Percentiles rank a stretch among this genome's conserved stretches.
phyloP scores from a whole-genome alignment of 2,888 invertebrate genomes.

The Microplitis deprimator region DNA sequence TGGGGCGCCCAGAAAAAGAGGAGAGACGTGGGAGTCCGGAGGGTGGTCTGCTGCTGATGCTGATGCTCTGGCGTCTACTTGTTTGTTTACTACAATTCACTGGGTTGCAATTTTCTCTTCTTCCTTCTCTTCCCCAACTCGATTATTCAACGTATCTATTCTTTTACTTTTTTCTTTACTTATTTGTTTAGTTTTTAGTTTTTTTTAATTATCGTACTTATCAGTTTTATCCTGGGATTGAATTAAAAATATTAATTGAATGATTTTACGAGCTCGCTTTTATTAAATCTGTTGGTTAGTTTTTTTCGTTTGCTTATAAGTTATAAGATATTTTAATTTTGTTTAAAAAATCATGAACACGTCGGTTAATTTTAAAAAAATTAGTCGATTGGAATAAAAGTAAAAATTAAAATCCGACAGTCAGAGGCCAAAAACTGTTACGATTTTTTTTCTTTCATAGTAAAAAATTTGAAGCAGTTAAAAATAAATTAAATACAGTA shows the following conservation, averaged over 20 bases:
- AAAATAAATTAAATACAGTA: no score
- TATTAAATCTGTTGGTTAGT: no score
- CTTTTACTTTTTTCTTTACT: constrained; percentile 11
- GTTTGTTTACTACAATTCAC: constrained; percentile 66
- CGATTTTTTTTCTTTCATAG: no score
- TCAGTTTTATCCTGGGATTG: constrained; percentile 34
- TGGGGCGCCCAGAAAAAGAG: constrained; percentile 52
- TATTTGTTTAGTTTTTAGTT: constrained; percentile 18
- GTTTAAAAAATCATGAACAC: no score
- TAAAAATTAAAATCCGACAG: no score
- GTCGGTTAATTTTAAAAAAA: no score
- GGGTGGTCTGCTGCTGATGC: constrained; percentile 40
- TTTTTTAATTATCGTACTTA: constrained; percentile 23
- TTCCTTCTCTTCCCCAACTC: constrained; percentile 27
- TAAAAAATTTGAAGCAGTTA: no score
- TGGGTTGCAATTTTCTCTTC: constrained; percentile 46
- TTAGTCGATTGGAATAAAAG: no score
- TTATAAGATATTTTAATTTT: no score
- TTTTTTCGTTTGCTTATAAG: no score
- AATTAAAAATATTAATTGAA: constrained; percentile 39
- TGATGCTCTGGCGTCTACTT: constrained; percentile 31
- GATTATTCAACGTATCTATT: background rate
- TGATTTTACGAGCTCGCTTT: background rate
- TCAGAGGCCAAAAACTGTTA: no score
- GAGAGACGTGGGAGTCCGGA: background rate